phyloP scores from a whole-genome alignment of 2,888 invertebrate genomes.

The Agrotis exclamationis region DNA sequence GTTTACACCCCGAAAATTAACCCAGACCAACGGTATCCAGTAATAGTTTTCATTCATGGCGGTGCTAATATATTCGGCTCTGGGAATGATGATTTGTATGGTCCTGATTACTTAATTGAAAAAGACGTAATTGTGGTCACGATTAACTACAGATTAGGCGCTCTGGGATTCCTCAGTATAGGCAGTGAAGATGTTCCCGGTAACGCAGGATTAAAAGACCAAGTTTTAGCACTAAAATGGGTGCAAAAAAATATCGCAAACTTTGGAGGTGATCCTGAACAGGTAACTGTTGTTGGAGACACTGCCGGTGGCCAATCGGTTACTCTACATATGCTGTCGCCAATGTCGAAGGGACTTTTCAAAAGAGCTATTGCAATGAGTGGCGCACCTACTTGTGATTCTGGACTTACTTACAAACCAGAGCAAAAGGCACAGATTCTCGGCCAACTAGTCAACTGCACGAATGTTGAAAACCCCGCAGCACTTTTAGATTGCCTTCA shows the following conservation, averaged over 20 bases:
- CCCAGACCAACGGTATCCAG: slow-evolving; percentile 62
- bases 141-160: slow-evolving; percentile 89
- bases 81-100: slow-evolving; percentile 84
- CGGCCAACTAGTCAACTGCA: slow-evolving; percentile 67
- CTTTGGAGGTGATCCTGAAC: slow-evolving; percentile 76
- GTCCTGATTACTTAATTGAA: slow-evolving; percentile 89
- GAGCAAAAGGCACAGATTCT: slow-evolving; percentile 68
- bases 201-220: slow-evolving; percentile 90
- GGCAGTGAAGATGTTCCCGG: slow-evolving; percentile 90
- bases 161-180: slow-evolving; percentile 90
- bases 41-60: slow-evolving; percentile 80
- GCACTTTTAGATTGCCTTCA: slow-evolving; percentile 73
- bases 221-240: slow-evolving; percentile 76
- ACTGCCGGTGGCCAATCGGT: slow-evolving; percentile 76
- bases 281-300: slow-evolving; percentile 75
- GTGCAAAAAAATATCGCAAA: slow-evolving; percentile 72
- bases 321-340: slow-evolving; percentile 73
- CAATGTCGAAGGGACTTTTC: slow-evolving; percentile 77
- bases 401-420: slow-evolving; percentile 68
- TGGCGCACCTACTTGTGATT: slow-evolving; percentile 74
- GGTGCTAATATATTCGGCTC: slow-evolving; percentile 75
- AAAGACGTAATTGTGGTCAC: slow-evolving; percentile 90
- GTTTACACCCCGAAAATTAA: slow-evolving; percentile 19
- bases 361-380: slow-evolving; percentile 77
- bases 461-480: slow-evolving; percentile 67